Evolutionary conservation across 2,113 vertebrate genomes (phyloP), one percentile per base, ranked within the genome.

Genomic region (Craseonycteris thonglongyai): DNA sequence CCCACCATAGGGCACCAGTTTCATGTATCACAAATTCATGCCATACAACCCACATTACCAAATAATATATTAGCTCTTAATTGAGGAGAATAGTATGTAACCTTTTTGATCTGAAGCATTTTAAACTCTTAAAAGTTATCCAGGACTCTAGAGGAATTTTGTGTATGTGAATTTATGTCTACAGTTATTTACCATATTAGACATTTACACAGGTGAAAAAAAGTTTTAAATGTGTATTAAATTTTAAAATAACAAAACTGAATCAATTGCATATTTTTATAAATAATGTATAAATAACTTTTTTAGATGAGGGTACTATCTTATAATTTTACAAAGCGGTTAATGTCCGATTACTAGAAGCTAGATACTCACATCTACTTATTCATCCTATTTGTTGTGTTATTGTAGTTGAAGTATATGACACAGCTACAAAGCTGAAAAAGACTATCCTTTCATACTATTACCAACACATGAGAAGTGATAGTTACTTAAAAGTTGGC

Each of bases 401-500:
- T 82, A 14, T 56, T 78, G 91, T 68, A 72, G 3, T 28, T 72
- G 28, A 83, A 81, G 21, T 69, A 69, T 22, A 26, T 83, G 7
- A 65, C 7, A 33, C 2, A 83, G 40, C 21, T 66, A 38, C 40
- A 9, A 16, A 47, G 21, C 42, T 72, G 42, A 30, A 63, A 87
- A 49, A 54, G 11, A 4, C 61, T 45, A 54, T 94, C 35, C 16
- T 65, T 63, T 59, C 18, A 40, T 45, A 47, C 7, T 83, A 74
- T 5, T 5, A 33, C 2, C 28, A 85, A n/a, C 21, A 84, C 1
- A 51, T 45, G 76, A 47, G 28, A 69, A 66, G 4, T 42, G 42
- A 22, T 56, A 80, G 19, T 56, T 71, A 90, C 26, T 63, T 93
- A 69, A n/a, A 90, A 35, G 18, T 68, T 80, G 71, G 40, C 30